Conservation (phyloP, 2,113 vertebrate genomes). For the Gymnobelideus leadbeateri region DNA sequence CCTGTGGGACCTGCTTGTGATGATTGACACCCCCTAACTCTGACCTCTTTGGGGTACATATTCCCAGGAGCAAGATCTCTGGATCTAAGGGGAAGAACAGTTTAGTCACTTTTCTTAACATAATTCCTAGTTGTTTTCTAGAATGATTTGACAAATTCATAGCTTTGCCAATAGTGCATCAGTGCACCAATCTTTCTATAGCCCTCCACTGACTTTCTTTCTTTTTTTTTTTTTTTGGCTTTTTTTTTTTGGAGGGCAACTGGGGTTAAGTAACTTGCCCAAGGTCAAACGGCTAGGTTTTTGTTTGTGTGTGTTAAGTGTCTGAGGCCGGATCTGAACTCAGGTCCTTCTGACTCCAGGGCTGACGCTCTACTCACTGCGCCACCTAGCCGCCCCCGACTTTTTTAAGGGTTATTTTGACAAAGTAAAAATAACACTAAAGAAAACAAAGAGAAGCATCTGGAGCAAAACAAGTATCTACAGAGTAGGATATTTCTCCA, state of each 20-base stretch:
- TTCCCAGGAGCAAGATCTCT: background rate
- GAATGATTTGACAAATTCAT: background rate
- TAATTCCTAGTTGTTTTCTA: background rate
- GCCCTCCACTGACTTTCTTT: background rate
- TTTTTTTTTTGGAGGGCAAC: too few relatives aligned
- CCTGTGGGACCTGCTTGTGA: too few relatives aligned
- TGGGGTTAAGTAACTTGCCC: too few relatives aligned
- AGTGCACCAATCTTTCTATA: background rate
- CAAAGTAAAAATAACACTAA: background rate
- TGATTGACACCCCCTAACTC: background rate
- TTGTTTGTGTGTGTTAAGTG: too few relatives aligned
- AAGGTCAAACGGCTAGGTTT: too few relatives aligned
- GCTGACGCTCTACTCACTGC: too few relatives aligned
- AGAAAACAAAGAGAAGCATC: background rate
- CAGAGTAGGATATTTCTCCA: background rate
- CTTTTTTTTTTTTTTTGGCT: background rate
- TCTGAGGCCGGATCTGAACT: too few relatives aligned
- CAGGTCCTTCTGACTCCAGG: too few relatives aligned
- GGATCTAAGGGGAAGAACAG: background rate
- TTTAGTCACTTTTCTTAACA: background rate
- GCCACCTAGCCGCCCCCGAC: too few relatives aligned
- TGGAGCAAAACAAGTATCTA: background rate
- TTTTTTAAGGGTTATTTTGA: background rate
- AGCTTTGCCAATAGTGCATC: background rate
- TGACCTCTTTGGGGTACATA: background rate